A percentile compares a stretch with the other conserved stretches of the same genome.
phyloP scores from a whole-genome alignment of 2,113 vertebrate species.

The Myanophis thanlyinensis region DNA sequence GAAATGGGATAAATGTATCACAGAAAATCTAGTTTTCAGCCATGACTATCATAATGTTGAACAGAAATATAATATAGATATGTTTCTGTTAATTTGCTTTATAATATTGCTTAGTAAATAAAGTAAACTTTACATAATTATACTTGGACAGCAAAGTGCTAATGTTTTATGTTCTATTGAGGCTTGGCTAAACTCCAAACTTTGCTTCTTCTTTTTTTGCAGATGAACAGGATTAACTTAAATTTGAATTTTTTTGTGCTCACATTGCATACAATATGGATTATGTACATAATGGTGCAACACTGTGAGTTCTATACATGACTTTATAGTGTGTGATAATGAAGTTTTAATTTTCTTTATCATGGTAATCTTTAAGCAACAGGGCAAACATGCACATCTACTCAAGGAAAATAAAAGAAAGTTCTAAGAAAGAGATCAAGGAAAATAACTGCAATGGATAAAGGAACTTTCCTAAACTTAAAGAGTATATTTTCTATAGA shows the following conservation, averaged over 20 bases:
- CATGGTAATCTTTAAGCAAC: slow-evolving; percentile 46
- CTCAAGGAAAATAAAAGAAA: slow-evolving; percentile 40
- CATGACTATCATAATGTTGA: neutral
- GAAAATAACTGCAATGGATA: slow-evolving; percentile 13
- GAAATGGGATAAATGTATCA: neutral
- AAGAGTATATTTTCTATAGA: slow-evolving; percentile 31
- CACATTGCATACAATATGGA: neutral
- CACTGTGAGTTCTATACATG: neutral
- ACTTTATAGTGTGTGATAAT: slow-evolving; percentile 11
- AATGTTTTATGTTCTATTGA: neutral
- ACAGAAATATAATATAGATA: neutral
- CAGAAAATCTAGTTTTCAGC: neutral
- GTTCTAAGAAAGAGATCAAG: slow-evolving; percentile 23
- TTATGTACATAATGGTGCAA: neutral
- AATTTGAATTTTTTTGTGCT: rapidly evolving
- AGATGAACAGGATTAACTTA: neutral
- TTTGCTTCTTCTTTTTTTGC: neutral
- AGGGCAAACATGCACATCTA: slow-evolving; percentile 31
- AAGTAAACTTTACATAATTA: neutral
- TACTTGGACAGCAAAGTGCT: neutral
- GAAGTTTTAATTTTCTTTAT: slow-evolving; percentile 33
- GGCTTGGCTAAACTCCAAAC: neutral
- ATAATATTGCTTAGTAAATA: neutral
- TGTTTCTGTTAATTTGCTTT: neutral
- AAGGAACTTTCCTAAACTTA: neutral